Conservation (phyloP, 92 coral and sea anemone species). For the Phenganax subtilis region DNA sequence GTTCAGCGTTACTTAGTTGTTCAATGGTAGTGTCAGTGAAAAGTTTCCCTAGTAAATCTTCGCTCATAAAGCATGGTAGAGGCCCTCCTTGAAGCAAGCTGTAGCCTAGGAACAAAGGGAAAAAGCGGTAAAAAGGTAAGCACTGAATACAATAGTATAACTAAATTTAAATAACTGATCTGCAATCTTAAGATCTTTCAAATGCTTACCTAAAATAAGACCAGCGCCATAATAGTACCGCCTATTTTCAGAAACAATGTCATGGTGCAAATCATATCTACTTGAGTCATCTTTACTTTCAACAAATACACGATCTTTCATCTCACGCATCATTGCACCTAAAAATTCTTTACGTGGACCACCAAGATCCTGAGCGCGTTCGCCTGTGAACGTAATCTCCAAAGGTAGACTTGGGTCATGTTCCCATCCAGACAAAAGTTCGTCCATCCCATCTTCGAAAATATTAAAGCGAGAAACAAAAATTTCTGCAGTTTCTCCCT, state of each 20-base stretch:
- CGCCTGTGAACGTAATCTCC: background rate
- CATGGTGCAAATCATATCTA: too few species aligned
- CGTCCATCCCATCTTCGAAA: background rate
- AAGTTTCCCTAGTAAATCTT: background rate
- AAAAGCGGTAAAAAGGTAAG: too few species aligned
- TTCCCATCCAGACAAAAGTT: background rate
- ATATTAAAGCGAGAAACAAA: background rate
- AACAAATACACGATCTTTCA: background rate
- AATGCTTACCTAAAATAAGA: too few species aligned
- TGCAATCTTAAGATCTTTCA: too few species aligned
- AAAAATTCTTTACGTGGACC: background rate
- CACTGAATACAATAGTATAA: too few species aligned
- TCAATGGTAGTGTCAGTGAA: background rate
- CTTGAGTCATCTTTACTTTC: too few species aligned
- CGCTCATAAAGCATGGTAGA: background rate
- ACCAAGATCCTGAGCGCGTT: background rate
- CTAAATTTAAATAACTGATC: too few species aligned
- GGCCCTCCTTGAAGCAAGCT: constrained; percentile 12
- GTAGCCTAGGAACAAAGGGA: background rate
- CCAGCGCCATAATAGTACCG: too few species aligned
- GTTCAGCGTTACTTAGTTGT: background rate
- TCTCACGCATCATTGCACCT: background rate
- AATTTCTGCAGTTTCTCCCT: background rate
- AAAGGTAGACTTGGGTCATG: background rate
- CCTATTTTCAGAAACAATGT: too few species aligned